Conservation (phyloP, 92 coral and sea anemone species). For the Paragorgia papillata region DNA sequence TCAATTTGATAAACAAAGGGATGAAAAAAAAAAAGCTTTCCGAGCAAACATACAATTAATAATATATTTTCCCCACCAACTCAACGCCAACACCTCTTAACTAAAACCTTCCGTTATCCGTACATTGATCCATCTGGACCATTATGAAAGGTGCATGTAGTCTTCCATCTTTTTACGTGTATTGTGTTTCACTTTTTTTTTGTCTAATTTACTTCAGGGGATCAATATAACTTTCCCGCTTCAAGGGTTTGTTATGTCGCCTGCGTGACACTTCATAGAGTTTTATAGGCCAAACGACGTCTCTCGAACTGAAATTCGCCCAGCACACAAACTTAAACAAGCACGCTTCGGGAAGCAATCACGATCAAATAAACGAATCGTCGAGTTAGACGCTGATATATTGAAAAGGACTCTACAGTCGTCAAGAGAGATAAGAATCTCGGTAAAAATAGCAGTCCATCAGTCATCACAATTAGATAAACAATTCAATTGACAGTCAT, state of each 20-base stretch:
- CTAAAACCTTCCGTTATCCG: not conserved
- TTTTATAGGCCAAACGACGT: no score
- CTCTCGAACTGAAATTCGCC: no score
- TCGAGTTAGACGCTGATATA: no score
- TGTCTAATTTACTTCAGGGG: slow-evolving; percentile 20
- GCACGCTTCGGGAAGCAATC: no score
- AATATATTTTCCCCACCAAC: no score
- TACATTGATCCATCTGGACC: not conserved
- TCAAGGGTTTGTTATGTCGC: slow-evolving; percentile 28
- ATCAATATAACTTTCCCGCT: slow-evolving; percentile 3
- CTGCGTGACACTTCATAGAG: slow-evolving; percentile 20
- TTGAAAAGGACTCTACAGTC: not conserved
- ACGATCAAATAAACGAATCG: no score
- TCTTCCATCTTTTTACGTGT: not conserved
- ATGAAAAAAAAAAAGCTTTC: not conserved
- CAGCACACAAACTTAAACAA: no score
- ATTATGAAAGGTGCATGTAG: not conserved
- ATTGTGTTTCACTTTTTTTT: slow-evolving; percentile 24
- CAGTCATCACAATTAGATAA: slow-evolving; percentile 10
- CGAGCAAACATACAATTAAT: not conserved
- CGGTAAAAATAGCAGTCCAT: slow-evolving; percentile 20
- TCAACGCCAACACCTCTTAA: no score
- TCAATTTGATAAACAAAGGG: no score
- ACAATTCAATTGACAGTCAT: not conserved
- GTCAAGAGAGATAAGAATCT: not conserved